Conservation (phyloP, 2,888 invertebrate genomes). For the Ophion obscuratus region DNA sequence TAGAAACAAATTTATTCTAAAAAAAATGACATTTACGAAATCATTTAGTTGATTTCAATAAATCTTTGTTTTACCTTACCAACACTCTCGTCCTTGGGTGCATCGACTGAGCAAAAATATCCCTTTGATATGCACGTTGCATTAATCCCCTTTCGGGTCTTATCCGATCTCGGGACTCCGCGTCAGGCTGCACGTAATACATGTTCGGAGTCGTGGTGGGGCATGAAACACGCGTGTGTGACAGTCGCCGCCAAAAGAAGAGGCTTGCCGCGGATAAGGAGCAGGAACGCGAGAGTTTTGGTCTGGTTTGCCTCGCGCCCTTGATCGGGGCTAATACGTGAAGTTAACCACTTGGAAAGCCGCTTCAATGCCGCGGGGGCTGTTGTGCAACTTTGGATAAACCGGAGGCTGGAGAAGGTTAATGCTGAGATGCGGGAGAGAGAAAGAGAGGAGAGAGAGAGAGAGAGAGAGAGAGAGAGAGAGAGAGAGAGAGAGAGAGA, state of each 20-base stretch:
- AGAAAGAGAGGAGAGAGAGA: neutral
- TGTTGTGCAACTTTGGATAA: constrained; percentile 69
- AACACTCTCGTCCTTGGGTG: no score
- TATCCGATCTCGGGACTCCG: constrained; percentile 13
- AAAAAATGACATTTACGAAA: no score
- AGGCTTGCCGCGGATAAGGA: constrained; percentile 40
- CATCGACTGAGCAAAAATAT: no score
- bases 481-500: neutral
- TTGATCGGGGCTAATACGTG: constrained; percentile 75
- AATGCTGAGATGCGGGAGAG: constrained; percentile 28
- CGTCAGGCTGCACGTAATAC: constrained; percentile 35
- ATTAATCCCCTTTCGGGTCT: neutral
- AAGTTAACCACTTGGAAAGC: constrained; percentile 82
- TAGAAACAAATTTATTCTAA: no score
- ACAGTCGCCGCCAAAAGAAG: constrained; percentile 46
- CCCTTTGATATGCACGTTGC: no score
- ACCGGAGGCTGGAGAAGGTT: constrained; percentile 60
- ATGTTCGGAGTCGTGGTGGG: constrained; percentile 3
- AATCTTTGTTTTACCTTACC: no score
- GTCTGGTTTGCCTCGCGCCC: constrained; percentile 54
- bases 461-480: constrained; percentile 2
- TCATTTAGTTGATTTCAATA: no score
- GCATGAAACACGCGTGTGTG: constrained; percentile 42
- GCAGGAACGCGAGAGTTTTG: constrained; percentile 44
- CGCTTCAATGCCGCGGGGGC: constrained; percentile 75